Evolutionary conservation across 2,113 vertebrate genomes (phyloP).

Genomic region (Aplodontia rufa): DNA sequence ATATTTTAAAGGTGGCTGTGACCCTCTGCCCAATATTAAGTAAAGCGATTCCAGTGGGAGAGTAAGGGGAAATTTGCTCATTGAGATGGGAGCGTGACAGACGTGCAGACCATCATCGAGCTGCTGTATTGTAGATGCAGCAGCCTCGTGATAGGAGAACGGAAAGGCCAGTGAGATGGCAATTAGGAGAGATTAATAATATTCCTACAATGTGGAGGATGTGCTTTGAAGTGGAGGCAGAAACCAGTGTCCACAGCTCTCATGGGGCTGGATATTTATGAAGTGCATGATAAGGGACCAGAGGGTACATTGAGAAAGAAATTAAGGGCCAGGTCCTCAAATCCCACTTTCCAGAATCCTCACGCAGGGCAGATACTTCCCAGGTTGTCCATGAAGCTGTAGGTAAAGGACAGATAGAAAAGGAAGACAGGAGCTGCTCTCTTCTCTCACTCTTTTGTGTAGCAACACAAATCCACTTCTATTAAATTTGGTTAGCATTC

Average conservation of each 20-base stretch:
- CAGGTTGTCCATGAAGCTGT: neutral
- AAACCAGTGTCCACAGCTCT: neutral
- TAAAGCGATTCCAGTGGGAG: neutral
- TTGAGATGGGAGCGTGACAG: neutral
- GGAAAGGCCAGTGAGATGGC: neutral
- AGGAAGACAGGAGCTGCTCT: no score
- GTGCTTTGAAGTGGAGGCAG: neutral
- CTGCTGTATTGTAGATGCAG: neutral
- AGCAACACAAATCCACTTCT: no score
- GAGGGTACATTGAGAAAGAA: neutral
- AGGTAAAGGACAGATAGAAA: neutral
- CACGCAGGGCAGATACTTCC: fast-evolving
- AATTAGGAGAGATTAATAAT: neutral
- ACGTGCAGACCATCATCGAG: no score
- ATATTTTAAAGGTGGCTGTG: neutral
- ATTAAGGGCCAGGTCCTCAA: neutral
- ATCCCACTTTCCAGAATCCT: neutral
- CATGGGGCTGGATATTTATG: neutral
- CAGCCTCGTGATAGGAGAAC: no score
- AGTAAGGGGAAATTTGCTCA: neutral
- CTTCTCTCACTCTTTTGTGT: neutral
- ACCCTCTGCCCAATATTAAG: neutral
- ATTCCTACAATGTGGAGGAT: neutral
- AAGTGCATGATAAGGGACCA: neutral
- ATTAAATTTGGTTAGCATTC: neutral